phyloP scores from a whole-genome alignment of 2,797 vertebrate genomes.

The Cetoscarus ocellatus region DNA sequence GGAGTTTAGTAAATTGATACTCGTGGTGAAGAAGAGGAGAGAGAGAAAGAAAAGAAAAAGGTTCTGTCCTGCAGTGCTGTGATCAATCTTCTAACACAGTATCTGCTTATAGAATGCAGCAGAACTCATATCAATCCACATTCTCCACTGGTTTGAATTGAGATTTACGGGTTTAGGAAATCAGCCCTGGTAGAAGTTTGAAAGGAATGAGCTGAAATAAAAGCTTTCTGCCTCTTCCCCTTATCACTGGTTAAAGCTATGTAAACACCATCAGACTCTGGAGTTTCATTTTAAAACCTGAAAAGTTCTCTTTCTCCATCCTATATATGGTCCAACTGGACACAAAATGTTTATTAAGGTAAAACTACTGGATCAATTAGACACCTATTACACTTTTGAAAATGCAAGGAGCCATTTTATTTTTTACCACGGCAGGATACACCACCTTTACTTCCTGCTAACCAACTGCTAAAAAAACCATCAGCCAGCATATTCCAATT shows the following conservation, averaged over 20 bases:
- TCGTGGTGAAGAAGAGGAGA: slow-evolving; percentile 13
- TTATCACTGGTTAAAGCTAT: slow-evolving; percentile 11
- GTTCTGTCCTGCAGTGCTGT: slow-evolving; percentile 37
- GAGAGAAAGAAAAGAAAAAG: slow-evolving; percentile 2
- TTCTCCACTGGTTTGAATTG: slow-evolving; percentile 15
- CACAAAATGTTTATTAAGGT: slow-evolving; percentile 24
- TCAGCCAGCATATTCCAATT: too few relatives aligned
- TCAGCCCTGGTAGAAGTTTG: slow-evolving; percentile 20
- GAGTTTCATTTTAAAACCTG: slow-evolving; percentile 11
- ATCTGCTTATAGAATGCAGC: slow-evolving; percentile 30
- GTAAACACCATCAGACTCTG: slow-evolving; percentile 18
- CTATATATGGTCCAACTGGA: background rate
- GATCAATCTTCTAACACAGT: slow-evolving; percentile 38
- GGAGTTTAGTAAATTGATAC: slow-evolving; percentile 47
- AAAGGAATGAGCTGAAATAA: slow-evolving; percentile 36
- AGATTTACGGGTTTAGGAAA: slow-evolving; percentile 20
- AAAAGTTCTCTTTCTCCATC: background rate
- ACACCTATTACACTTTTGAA: slow-evolving; percentile 42
- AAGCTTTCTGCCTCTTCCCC: slow-evolving; percentile 3
- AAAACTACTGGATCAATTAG: slow-evolving; percentile 22
- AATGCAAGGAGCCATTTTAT: slow-evolving; percentile 26
- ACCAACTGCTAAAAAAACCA: too few relatives aligned
- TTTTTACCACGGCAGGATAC: background rate
- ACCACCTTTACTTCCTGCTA: too few relatives aligned
- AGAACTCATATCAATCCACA: slow-evolving; percentile 33